Conservation (phyloP, 1,140 invertebrate genomes). For the Homalodisca vitripennis region DNA sequence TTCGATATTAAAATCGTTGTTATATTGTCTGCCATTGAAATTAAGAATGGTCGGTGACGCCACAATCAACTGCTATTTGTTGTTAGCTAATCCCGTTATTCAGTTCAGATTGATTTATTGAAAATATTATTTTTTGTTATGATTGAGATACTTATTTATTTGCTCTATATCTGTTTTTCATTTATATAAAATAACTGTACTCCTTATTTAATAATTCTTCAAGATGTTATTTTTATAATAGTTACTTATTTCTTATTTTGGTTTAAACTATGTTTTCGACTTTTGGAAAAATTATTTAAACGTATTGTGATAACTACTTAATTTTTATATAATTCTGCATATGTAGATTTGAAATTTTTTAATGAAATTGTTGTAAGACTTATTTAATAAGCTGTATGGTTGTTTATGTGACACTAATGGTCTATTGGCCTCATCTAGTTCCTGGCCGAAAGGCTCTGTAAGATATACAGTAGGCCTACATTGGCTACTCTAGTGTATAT, state of each 20-base stretch:
- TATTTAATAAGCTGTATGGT: background rate
- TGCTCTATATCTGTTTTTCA: background rate
- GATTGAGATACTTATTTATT: background rate
- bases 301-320: too few species aligned
- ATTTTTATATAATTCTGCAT: too few species aligned
- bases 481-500: constrained; percentile 19
- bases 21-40: too few species aligned
- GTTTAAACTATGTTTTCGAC: too few species aligned
- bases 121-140: background rate
- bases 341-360: too few species aligned
- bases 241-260: too few species aligned
- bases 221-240: too few species aligned
- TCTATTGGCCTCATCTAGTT: constrained; percentile 13
- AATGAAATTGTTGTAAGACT: too few species aligned
- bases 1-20: too few species aligned
- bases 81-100: background rate
- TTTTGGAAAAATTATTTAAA: too few species aligned
- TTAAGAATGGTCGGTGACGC: too few species aligned
- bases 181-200: background rate
- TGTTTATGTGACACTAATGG: constrained; percentile 11
- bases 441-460: constrained; percentile 5
- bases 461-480: background rate
- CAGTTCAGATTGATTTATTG: background rate
- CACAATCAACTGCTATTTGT: background rate
- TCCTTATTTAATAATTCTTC: background rate